Conservation (phyloP, 2,888 invertebrate genomes). For the Trichogramma dendrolimi region DNA sequence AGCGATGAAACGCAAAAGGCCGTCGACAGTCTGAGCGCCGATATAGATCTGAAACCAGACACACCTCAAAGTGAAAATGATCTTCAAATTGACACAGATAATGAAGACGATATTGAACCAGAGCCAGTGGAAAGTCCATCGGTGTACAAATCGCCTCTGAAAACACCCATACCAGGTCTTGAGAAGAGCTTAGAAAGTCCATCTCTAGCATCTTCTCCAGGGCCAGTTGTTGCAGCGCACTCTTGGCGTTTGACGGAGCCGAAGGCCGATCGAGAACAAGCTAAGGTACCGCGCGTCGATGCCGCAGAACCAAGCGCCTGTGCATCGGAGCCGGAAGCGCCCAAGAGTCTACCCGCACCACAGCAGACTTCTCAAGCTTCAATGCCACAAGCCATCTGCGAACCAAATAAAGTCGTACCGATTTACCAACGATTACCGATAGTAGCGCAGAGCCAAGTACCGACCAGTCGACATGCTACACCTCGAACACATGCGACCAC, state of each 20-base stretch:
- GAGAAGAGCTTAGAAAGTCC: constrained; percentile 23
- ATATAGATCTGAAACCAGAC: constrained; percentile 65
- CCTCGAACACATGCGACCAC: constrained; percentile 40
- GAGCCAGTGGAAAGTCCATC: constrained; percentile 36
- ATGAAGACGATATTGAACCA: constrained; percentile 61
- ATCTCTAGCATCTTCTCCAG: too few species aligned
- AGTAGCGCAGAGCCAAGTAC: constrained; percentile 43
- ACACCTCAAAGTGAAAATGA: constrained; percentile 82
- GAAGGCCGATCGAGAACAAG: constrained; percentile 50
- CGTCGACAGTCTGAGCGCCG: constrained; percentile 71
- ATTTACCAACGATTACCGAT: constrained; percentile 46
- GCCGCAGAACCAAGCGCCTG: constrained; percentile 34
- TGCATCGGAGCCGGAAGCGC: constrained; percentile 36
- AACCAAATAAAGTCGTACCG: constrained; percentile 39
- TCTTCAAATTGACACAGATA: constrained; percentile 80
- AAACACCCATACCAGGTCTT: neutral
- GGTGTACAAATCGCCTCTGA: constrained; percentile 20
- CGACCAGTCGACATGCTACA: constrained; percentile 43
- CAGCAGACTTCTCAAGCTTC: constrained; percentile 40
- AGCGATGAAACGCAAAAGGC: constrained; percentile 77
- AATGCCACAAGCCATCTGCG: constrained; percentile 37
- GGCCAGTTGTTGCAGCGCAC: constrained; percentile 54
- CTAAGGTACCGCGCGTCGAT: constrained; percentile 36
- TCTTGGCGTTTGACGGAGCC: constrained; percentile 58
- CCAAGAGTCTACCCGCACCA: constrained; percentile 30